Conservation (phyloP, 2,797 vertebrate genomes). For the Centroberyx gerrardi region DNA sequence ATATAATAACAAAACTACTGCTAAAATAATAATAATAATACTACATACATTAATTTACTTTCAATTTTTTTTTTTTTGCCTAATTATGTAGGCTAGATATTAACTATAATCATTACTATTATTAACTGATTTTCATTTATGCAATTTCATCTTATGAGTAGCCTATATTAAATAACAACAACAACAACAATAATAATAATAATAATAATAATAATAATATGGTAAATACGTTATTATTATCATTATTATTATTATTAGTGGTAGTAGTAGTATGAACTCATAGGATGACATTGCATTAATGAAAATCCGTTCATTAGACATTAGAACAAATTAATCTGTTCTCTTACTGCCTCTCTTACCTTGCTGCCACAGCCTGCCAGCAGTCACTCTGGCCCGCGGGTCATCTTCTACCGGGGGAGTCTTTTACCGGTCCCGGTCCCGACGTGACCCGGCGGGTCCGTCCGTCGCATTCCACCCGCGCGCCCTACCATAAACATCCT, state of each 20-base stretch:
- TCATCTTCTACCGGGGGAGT: conserved; percentile 13
- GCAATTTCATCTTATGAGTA: no score
- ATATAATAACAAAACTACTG: no score
- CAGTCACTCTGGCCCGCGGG: conserved; percentile 9
- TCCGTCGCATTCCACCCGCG: conserved; percentile 84
- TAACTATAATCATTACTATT: no score
- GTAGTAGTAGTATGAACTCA: no score
- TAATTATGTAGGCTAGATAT: no score
- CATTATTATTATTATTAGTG: neutral
- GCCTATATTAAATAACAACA: no score
- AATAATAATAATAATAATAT: no score
- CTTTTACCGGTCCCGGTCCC: conserved; percentile 59
- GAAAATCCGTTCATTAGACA: neutral
- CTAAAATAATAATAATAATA: neutral
- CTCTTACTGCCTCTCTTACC: neutral
- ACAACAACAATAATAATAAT: no score
- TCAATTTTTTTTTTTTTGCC: no score
- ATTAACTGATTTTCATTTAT: no score
- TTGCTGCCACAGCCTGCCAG: conserved; percentile 5
- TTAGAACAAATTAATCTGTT: neutral
- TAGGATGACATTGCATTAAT: no score
- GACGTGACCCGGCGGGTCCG: conserved; percentile 83
- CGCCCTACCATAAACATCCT: conserved; percentile 86
- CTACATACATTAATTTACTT: no score
- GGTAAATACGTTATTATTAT: neutral